Evolutionary conservation across 2,797 vertebrate species (phyloP), one percentile per base, ranked within the genome.

Genomic region (Sphenopsis melanotis): DNA sequence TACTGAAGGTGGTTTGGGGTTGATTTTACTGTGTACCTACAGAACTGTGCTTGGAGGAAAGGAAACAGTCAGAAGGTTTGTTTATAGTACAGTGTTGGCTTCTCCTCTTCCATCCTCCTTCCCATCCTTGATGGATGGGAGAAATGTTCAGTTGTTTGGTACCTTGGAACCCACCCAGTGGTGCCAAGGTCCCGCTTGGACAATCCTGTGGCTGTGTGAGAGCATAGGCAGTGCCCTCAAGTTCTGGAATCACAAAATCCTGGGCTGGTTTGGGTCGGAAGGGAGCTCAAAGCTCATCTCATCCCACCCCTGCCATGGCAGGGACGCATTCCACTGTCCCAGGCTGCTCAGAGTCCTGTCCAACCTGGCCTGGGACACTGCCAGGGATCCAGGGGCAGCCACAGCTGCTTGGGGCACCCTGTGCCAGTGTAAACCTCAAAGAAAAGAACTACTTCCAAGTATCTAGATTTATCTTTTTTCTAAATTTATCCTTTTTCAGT

Each of bases 261-360:
- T 34, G 10, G 24, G 3, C 26, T 29, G 55, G 4, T 55, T 36
- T 49, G 47, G 16, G 16, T 61, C 16, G 47, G 19, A 41, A 47
- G 11, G 61, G 12, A 55, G 26, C 30, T 47, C 30, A 36, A 47
- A 47, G 41, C 15, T 7, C 21, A 53, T 26, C 53, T 26, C 8
- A 9, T 52, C 1, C 26, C 18, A 19, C 10, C 9, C 30, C 22
- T 88, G 15, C 30, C 34, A 10, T 30, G 37, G 10, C 37, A 44
- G n/a, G 42, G 60, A n/a, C 20, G 52, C n/a, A 11, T 44, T 0
- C 26, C 30, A 4, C 29, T 7, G 0, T 10, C 39, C 60, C 53
- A 53, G 53, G 24, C 0, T 30, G 46, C 60, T 46, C 39, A 60
- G 22, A 36, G 15, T 17, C 17, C 30, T 0, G 0, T n/a, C 15